phyloP scores from a whole-genome alignment of 1,140 invertebrate species.

The Drosophila nebulosa region DNA sequence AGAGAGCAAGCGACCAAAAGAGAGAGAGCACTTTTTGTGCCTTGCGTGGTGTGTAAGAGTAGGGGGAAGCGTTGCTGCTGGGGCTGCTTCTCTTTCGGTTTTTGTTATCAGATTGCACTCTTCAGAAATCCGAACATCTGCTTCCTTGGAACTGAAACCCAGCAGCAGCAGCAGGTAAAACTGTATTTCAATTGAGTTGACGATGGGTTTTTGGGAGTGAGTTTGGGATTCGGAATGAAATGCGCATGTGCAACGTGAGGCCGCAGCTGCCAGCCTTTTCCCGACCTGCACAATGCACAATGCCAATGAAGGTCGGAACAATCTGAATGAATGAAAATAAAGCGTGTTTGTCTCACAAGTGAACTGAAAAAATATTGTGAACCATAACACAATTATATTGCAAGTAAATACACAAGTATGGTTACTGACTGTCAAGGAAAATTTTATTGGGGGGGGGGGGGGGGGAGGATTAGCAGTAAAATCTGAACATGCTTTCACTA shows the following conservation, averaged over 20 bases:
- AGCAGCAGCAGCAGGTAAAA: constrained; percentile 14
- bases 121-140: constrained; percentile 18
- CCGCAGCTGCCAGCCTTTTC: constrained; percentile 32
- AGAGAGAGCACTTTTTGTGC: background rate
- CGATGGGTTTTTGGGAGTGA: background rate
- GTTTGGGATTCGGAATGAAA: background rate
- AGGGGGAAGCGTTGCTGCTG: background rate
- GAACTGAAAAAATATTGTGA: background rate
- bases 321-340: background rate
- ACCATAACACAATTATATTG: background rate
- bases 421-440: no score
- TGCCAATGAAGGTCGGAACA: constrained; percentile 24
- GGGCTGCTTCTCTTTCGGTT: constrained; percentile 16
- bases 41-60: constrained; percentile 17
- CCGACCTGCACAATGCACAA: constrained; percentile 59
- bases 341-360: background rate
- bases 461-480: no score
- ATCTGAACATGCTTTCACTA: no score
- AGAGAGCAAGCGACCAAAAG: background rate
- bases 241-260: constrained; percentile 4
- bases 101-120: constrained; percentile 63
- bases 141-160: constrained; percentile 29
- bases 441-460: no score
- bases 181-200: background rate
- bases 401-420: no score